Base-by-base conservation (phyloP, 2,797 vertebrate genomes). In the Dallia pectoralis region DNA sequence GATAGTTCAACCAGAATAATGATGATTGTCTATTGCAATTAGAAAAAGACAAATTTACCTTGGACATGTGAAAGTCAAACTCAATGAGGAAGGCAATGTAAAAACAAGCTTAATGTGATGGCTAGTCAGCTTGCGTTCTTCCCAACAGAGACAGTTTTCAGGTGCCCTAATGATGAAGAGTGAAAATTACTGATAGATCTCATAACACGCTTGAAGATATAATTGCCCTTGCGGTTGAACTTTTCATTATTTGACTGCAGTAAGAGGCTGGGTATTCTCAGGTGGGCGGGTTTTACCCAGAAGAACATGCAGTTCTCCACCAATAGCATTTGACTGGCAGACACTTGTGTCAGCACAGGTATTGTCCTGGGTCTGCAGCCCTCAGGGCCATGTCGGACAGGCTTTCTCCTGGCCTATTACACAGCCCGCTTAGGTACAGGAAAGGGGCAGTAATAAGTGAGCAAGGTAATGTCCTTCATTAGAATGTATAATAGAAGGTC, bases 141-240 rank as follows among this genome's bases (percentile, higher is more conserved):
- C 65, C 65, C 71, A 53, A 70, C 30, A n/a, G 73, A 70, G 72
- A 79, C 72, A 30, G 70, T 78, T 84, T 69, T 69, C 67, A 81
- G 67, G 36, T 67, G 62, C 73, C 77, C 8, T 56, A 67, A 81
- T 79, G 78, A 75, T 82, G 67, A 80, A 48, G 30, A 67, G 44
- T 70, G 64, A 2, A 67, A 67, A 56, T 75, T 0, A n/a, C 73
- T 53, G 77, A 76, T 77, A 74, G 16, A 27, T 82, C 65, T 74
- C 56, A 49, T 63, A 73, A 71, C 44, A 40, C 74, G 71, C 75
- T 69, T 69, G 65, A 74, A 72, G 81, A 79, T 36, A 75, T 4
- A 18, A 62, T 75, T 79, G 65, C 63, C 76, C 71, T 74, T 78
- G 69, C 80, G 9, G 49, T 69, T 65, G 67, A 73, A 9, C 16